A percentile compares a stretch with the other conserved stretches of the same genome.
phyloP scores from a whole-genome alignment of 2,113 vertebrate species.

The Poicephalus gulielmi region DNA sequence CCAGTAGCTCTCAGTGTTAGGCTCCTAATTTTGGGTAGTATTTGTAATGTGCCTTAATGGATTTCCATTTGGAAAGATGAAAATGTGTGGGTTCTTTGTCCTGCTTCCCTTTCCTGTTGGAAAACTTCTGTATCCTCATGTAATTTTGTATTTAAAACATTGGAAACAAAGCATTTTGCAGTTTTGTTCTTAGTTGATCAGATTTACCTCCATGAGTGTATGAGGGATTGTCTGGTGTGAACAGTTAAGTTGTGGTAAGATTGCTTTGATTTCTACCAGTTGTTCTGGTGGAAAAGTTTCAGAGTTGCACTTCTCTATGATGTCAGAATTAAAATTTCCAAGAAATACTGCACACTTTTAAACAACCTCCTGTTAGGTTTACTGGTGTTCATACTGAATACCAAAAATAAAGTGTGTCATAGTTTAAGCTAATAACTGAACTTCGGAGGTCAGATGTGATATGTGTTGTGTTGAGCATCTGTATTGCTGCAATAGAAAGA shows the following conservation, averaged over 20 bases:
- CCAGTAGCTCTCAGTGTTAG: neutral
- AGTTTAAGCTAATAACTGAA: neutral
- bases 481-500: neutral
- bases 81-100: neutral
- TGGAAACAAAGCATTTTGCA: neutral
- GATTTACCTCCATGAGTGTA: neutral
- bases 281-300: neutral
- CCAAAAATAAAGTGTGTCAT: neutral
- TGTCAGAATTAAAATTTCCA: neutral
- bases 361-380: neutral
- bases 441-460: neutral
- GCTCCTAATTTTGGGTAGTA: neutral
- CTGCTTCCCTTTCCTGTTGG: neutral
- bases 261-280: neutral
- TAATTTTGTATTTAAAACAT: neutral
- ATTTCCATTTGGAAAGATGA: neutral
- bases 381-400: neutral
- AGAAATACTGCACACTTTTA: neutral
- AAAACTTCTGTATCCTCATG: neutral
- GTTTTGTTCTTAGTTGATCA: neutral
- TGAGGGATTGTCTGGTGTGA: neutral
- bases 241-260: neutral
- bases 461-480: neutral
- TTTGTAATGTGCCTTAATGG: neutral
- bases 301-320: neutral